Evolutionary conservation across 1,140 invertebrate species (phyloP).

Genomic region (Sitobion miscanthi): DNA sequence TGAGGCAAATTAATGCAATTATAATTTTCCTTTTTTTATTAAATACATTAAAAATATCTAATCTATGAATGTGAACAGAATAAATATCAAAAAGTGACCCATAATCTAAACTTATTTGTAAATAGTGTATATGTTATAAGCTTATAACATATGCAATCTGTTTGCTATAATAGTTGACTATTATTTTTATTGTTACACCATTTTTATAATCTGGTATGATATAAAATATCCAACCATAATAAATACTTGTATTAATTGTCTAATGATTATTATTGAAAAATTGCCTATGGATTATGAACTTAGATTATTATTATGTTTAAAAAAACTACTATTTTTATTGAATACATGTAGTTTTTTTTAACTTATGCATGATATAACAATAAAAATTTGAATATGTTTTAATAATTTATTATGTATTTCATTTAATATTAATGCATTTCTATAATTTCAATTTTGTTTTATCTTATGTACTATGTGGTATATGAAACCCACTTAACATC

Average conservation of each 20-base stretch:
- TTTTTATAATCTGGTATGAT: neutral
- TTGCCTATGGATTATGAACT: neutral
- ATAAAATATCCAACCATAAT: neutral
- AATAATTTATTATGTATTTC: neutral
- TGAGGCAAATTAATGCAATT: neutral
- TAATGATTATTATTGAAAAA: neutral
- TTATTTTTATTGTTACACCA: conserved; percentile 13
- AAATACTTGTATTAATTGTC: neutral
- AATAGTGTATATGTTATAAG: neutral
- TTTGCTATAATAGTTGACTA: neutral
- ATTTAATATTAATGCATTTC: neutral
- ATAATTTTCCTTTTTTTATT: neutral
- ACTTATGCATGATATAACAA: neutral
- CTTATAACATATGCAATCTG: neutral
- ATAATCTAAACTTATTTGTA: neutral
- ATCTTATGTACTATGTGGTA: neutral
- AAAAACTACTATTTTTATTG: neutral
- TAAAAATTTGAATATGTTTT: neutral
- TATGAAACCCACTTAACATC: neutral
- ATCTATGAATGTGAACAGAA: neutral
- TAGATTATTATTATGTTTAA: neutral
- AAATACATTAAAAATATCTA: neutral
- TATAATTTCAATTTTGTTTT: neutral
- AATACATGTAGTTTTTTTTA: neutral
- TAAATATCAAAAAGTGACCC: neutral